Evolutionary conservation across 2,113 vertebrate species (phyloP).

Genomic region (Jaculus jaculus): DNA sequence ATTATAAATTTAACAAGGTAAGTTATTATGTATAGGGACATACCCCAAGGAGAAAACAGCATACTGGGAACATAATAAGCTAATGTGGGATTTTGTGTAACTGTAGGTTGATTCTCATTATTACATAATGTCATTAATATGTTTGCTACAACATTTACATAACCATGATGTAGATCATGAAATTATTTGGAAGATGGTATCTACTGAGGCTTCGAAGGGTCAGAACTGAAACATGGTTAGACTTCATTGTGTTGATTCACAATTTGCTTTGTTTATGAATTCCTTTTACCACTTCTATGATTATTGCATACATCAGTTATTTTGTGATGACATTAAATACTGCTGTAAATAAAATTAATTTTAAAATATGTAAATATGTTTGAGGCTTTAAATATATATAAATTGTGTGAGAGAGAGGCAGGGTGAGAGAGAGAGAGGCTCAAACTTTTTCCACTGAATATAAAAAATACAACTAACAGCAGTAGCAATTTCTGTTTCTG

Average conservation of each 20-base stretch:
- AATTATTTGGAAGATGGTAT: not conserved
- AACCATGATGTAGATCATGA: not conserved
- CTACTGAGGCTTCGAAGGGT: not conserved
- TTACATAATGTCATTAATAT: not conserved
- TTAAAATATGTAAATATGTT: not conserved
- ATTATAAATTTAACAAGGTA: not conserved
- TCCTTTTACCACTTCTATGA: not conserved
- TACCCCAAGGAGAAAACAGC: not conserved
- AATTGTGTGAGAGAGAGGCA: not conserved
- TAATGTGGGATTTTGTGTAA: not conserved
- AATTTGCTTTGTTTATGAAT: not conserved
- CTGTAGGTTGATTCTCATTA: not conserved
- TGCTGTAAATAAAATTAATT: not conserved
- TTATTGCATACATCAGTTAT: not conserved
- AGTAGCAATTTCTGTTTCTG: not conserved
- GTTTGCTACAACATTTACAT: not conserved
- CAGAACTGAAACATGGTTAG: not conserved
- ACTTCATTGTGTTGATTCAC: not conserved
- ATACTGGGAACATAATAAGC: not conserved
- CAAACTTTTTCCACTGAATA: not conserved
- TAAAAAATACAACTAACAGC: not conserved
- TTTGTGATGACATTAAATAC: not conserved
- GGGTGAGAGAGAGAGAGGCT: not conserved
- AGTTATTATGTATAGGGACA: not conserved
- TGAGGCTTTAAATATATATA: not conserved